Conservation (phyloP, 2,888 invertebrate genomes). For the Hanleya hanleyi region DNA sequence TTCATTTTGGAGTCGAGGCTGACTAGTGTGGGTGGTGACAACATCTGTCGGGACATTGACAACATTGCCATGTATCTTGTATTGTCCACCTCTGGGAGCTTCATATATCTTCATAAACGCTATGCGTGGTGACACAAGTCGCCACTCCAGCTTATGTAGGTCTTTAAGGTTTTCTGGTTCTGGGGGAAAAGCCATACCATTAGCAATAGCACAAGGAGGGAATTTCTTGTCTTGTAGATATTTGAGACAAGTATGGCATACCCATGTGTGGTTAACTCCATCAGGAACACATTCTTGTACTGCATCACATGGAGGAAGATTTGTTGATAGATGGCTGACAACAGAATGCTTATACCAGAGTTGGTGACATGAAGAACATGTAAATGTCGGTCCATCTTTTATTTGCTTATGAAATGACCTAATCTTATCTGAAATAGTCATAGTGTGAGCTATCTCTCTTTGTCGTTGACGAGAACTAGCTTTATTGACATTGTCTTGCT, state of each 20-base stretch:
- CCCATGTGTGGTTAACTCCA: neutral
- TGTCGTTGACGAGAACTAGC: neutral
- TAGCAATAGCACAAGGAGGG: conserved; percentile 27
- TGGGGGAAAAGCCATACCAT: conserved; percentile 29
- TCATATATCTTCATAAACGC: conserved; percentile 69
- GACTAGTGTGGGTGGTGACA: neutral
- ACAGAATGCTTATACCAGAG: neutral
- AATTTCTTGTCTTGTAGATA: neutral
- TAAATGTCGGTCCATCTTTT: neutral
- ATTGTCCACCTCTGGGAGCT: conserved; percentile 1
- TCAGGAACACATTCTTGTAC: neutral
- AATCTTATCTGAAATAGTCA: neutral
- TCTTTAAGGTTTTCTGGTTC: conserved; percentile 28
- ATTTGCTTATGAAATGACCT: neutral
- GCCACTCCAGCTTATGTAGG: conserved; percentile 58
- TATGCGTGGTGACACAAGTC: conserved; percentile 64
- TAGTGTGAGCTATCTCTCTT: neutral
- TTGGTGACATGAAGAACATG: neutral
- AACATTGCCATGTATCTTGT: neutral
- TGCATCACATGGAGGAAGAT: neutral
- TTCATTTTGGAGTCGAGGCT: conserved; percentile 24
- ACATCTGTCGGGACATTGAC: conserved; percentile 4
- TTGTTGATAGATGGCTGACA: neutral
- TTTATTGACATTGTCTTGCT: neutral
- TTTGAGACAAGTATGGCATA: neutral